phyloP scores from a whole-genome alignment of 2,113 vertebrate species.

The Prunella fulvescens region DNA sequence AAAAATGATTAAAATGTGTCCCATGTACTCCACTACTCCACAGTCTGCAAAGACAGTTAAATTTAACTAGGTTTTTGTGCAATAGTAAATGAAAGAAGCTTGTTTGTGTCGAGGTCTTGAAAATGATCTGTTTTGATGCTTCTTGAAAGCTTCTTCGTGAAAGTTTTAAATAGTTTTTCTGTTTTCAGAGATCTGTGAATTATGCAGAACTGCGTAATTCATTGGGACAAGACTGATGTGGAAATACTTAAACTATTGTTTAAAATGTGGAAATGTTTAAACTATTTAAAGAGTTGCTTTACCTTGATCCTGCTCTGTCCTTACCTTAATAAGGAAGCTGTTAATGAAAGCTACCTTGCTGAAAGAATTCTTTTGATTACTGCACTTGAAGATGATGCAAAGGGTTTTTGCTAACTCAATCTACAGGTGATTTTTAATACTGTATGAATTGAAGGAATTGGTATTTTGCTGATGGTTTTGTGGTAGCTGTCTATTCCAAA shows the following conservation, averaged over 20 bases:
- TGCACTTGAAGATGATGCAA: neutral
- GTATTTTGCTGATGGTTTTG: neutral
- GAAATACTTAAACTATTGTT: neutral
- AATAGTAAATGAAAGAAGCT: constrained; percentile 48
- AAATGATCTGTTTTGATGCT: constrained; percentile 49
- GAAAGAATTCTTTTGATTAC: neutral
- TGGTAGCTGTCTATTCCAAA: neutral
- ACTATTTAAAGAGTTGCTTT: neutral
- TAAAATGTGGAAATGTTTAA: neutral
- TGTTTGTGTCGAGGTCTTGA: constrained; percentile 29
- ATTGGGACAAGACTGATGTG: neutral
- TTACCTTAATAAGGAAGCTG: neutral
- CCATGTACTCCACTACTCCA: constrained; percentile 17
- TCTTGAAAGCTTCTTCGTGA: constrained; percentile 65
- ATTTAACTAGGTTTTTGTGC: constrained; percentile 50
- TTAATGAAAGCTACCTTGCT: neutral
- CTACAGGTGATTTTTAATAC: neutral
- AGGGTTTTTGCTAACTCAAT: neutral
- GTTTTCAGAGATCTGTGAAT: constrained; percentile 4
- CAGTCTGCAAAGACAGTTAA: constrained; percentile 59
- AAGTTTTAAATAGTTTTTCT: constrained; percentile 53
- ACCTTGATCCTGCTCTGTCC: neutral
- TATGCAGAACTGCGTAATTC: neutral
- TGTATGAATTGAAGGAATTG: neutral
- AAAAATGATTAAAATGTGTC: neutral